Evolutionary conservation across 1,140 invertebrate genomes (phyloP), one percentile per base, ranked within the genome.

Genomic region (Drosophila baimaii): DNA sequence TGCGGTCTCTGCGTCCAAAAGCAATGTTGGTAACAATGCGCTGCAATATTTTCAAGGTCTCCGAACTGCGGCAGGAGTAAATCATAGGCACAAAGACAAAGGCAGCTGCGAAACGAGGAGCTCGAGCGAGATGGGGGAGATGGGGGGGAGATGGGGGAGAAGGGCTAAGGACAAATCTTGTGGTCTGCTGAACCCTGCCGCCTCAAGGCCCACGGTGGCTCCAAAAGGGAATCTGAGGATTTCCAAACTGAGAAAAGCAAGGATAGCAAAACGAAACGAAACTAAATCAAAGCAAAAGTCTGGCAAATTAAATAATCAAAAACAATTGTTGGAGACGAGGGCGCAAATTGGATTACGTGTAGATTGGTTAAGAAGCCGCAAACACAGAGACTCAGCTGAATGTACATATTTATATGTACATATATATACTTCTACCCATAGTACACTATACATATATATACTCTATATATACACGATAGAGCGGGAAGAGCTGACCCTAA

Each of bases 211-310:
- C 54, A 15, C 7, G 19, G 31, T 37, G 17, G 8, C 17, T 52
- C 12, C 25, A n/a, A 29, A 9, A 17, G n/a, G n/a, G 9, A 29
- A 49, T 8, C 43, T 13, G 31, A 33, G 31, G 31, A 33, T 13
- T 33, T 68, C 52, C 23, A 15, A 46, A 39, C 33, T 64, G 59
- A 68, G 33, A 27, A 21, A 31, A 15, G 29, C 46, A 25, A 39
- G 46, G 29, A 81, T 74, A 35, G 3, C 33, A 57, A 51, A 54
- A 71, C 43, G 35, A 43, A 77, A 58, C 51, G 68, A 77, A 88
- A 80, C 83, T 88, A 83, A 88, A 88, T 88, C 83, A 88, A 86
- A 88, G 83, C 77, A 83, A 88, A 88, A 88, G 21, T 88, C 77
- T 69, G 83, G 71, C 72, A 89, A 88, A 89, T 88, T 82, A 89